Base-by-base conservation (phyloP, 1,140 invertebrate species). In the Panulirus ornatus region DNA sequence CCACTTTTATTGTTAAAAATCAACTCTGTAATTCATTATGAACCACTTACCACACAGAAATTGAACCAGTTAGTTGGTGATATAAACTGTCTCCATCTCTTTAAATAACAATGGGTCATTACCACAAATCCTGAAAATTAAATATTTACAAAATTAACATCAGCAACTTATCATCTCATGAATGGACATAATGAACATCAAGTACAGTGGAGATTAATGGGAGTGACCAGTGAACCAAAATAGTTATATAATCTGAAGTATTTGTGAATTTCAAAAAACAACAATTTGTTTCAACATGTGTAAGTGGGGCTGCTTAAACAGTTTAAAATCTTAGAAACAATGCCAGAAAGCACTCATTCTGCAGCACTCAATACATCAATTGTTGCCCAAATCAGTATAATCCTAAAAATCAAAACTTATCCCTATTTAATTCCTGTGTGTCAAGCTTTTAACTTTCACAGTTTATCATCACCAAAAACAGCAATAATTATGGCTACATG, bases 1-100 rank as follows among this genome's bases (percentile, higher is more conserved):
- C 70, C 58, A 82, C n/a, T 89, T 89, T 89, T 89, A 89, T 89
- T 89, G 87, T 79, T 81, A 89, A 71, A 89, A 89, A 89, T 89
- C 87, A 89, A 89, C 87, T 82, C 79, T 71, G 47, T 58, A 82
- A 82, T 82, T 82, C 38, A 81, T 89, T 75, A 83, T 83, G 78
- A 89, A 89, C 87, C 78, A 73, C 66, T 82, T 89, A 89, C 87
- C 83, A 79, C 87, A 89, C 87, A 89, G 51, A 87, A 82, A 75
- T 54, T 82, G 87, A 89, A 89, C 36, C 87, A 82, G 78, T 88
- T 44, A 88, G 78, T 40, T 75, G 44, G 79, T 89, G 36, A 81
- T 71, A 89, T 89, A 82, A 73, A 89, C 87, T 89, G 47, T 75
- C 42, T 73, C 66, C 73, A 87, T 87, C 75, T 78, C 27, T 66